Evolutionary conservation across 2,113 vertebrate genomes (phyloP).

Genomic region (Muntiacus reevesi): DNA sequence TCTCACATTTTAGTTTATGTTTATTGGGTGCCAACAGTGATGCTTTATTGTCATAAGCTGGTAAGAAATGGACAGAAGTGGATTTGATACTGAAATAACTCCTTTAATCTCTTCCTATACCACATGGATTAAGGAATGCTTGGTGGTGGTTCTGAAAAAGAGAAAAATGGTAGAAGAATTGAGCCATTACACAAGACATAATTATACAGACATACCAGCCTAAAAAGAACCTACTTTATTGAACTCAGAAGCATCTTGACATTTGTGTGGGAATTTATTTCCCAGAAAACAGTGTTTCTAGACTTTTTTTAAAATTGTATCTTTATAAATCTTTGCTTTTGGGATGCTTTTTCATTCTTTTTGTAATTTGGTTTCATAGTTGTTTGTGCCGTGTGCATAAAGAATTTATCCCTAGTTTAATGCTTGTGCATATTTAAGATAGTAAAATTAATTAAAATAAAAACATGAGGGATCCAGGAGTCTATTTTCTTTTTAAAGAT

Average conservation of each 20-base stretch:
- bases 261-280: slow-evolving; percentile 20
- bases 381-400: not conserved
- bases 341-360: not conserved
- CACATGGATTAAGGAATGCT: not conserved
- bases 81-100: not conserved
- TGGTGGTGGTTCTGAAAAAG: not conserved
- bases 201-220: not conserved
- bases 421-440: not conserved
- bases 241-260: not conserved
- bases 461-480: not conserved
- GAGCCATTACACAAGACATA: not conserved
- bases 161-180: not conserved
- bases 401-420: not conserved
- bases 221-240: not conserved
- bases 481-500: not conserved
- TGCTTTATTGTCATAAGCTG: not conserved
- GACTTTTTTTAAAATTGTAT: not conserved
- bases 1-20: not conserved
- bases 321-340: slow-evolving; percentile 4
- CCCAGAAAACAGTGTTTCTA: not conserved
- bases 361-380: not conserved
- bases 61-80: not conserved
- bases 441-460: slow-evolving; percentile 13
- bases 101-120: not conserved
- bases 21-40: not conserved